Base-by-base conservation (phyloP, 1,140 invertebrate genomes). In the Diabrotica undecimpunctata region DNA sequence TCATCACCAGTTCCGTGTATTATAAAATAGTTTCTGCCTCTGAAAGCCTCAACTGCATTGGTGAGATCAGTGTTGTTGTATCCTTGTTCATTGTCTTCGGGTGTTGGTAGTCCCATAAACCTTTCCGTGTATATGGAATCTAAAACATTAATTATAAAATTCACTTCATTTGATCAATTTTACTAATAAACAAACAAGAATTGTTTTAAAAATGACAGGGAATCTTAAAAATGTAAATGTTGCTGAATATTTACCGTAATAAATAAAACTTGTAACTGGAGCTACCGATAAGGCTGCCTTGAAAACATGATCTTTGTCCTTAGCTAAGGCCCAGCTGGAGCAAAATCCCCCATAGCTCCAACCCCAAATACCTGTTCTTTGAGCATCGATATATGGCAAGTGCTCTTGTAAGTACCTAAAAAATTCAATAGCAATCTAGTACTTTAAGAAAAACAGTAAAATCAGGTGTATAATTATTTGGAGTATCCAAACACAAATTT, bases 341-440 rank as follows among this genome's bases (percentile, higher is more conserved):
- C 89, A 88, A 76, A 93, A 97, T 0, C 94, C 95, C 55, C 95
- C 95, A 78, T 97, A 97, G 73, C 94, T 96, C 95, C 94, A 96
- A 41, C 95, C 95, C 93, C 92, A 95, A 65, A 95, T 92, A 9
- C 88, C 92, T 11, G 91, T 88, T 62, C 85, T 77, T 0, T 75
- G 67, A 0, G 75, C 73, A 67, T 85, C 91, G 61, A 95, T 90
- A 77, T 85, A 93, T 6, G 79, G 66, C 56, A 83, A 85, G 0
- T 78, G 82, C 2, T 87, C 70, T 64, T 87, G 82, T 38, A 92
- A 78, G 78, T 83, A 80, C 61, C 84, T 85, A 72, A 35, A 76
- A 46, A 8, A 65, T 46, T 46, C 8, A 10, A 10, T 46, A 46
- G n/a, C 41, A 46, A 46, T 61, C 7, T 61, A 61, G 10, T 52